Percentiles rank a stretch among this genome's conserved stretches.
These are phyloP conservation scores for Lagopus leucura DNA, from an alignment of 2,113 vertebrate genomes.

Conservation along the genomic window DNA sequence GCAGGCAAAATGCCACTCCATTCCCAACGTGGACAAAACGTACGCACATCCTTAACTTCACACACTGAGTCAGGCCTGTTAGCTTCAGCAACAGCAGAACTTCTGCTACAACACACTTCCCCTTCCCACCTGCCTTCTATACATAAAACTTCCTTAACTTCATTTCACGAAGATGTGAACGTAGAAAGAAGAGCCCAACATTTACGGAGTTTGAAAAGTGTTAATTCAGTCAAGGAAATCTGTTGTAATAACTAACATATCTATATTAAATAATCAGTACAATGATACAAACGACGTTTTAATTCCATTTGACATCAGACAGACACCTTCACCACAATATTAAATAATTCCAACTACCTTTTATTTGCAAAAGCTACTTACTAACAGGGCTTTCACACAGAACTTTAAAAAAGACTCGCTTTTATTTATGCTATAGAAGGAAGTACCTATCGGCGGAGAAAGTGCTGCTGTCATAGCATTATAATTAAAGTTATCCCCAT, in stretches of 20 bases:
- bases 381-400: conserved; percentile 35
- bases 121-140: background rate
- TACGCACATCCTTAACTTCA: background rate
- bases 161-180: background rate
- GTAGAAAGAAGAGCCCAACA: background rate
- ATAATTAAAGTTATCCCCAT: conserved; percentile 77
- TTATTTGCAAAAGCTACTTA: conserved; percentile 48
- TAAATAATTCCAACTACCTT: conserved; percentile 10
- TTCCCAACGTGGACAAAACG: background rate
- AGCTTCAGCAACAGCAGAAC: background rate
- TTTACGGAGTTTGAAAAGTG: background rate
- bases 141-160: background rate
- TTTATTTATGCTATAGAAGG: conserved; percentile 57
- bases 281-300: background rate
- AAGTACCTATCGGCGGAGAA: conserved; percentile 84
- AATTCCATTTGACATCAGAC: conserved; percentile 15
- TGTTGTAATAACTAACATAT: background rate
- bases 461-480: conserved; percentile 74
- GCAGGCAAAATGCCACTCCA: background rate
- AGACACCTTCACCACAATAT: conserved; percentile 45
- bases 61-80: background rate
- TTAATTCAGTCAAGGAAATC: background rate
- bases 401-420: background rate
- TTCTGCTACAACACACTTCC: background rate
- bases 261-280: background rate